Base-by-base conservation (phyloP, 2,888 invertebrate genomes). In the Trissolcus brochymenae region DNA sequence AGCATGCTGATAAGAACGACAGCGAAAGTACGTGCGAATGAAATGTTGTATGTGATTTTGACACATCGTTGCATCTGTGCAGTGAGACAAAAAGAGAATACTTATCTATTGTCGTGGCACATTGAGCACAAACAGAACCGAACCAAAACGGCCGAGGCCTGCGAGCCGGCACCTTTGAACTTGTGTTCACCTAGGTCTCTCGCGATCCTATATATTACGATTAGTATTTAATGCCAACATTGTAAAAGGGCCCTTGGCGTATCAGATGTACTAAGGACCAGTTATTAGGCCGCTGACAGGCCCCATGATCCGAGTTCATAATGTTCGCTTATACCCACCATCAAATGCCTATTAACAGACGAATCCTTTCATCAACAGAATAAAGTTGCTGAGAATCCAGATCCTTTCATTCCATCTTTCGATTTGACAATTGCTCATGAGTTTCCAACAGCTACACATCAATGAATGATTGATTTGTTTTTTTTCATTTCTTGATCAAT, bases 281-380 rank as follows among this genome's bases (percentile, higher is more conserved):
- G 87, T 88, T 88, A 88, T 88, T 88, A 88, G 87, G 74, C 82
- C 81, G 79, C 84, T 87, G 88, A 88, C 88, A 87, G 86, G 86
- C 86, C 87, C 46, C 85, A 85, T 88, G 88, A 88, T 88, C 86
- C 87, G 72, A 68, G 43, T 65, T 78, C 71, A 80, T 85, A 83
- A 84, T 84, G 79, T 83, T 35, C 80, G 80, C 80, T 35, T 35
- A 35, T 35, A 11, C 73, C 81, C 81, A 80, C 82, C 83, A 82
- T 85, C 82, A 84, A 85, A 85, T 84, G 82, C 85, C 83, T 82
- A 84, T 86, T 85, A 84, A 82, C 81, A 79, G 76, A 82, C 80
- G 81, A 82, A 84, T 84, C 86, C 80, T 84, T 87, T 86, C 84
- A 84, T 50, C 43, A 21, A 17, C 41, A 4, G 56, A 55, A 60